Conservation (phyloP, 2,888 invertebrate species). For the Ctena decussata region DNA sequence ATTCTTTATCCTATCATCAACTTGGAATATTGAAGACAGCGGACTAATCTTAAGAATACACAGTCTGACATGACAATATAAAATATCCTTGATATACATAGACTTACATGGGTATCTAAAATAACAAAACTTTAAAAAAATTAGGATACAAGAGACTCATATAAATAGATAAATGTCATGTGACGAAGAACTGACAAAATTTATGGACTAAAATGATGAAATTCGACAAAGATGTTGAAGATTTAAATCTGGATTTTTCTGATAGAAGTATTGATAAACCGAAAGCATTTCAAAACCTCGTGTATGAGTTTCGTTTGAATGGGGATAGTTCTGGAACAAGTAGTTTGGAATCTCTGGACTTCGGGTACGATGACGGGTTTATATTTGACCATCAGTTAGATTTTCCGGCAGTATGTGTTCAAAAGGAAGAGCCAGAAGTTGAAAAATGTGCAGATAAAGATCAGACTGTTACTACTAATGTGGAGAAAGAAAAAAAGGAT, state of each 20-base stretch:
- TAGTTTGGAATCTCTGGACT: constrained; percentile 19
- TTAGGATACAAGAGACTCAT: too few species aligned
- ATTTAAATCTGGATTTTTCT: constrained; percentile 68
- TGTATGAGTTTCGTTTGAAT: constrained; percentile 41
- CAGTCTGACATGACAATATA: too few species aligned
- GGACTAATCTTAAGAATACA: too few species aligned
- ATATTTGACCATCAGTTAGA: constrained; percentile 62
- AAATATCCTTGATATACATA: too few species aligned
- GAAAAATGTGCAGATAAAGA: background rate
- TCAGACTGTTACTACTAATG: background rate
- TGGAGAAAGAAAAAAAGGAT: background rate
- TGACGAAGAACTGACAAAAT: too few species aligned
- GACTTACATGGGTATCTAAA: too few species aligned
- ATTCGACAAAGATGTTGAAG: constrained; percentile 38
- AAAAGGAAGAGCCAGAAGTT: background rate
- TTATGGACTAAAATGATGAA: constrained; percentile 22
- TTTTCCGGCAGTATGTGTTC: constrained; percentile 19
- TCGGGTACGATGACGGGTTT: constrained; percentile 59
- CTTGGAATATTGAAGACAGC: too few species aligned
- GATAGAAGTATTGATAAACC: constrained; percentile 55
- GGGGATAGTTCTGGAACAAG: constrained; percentile 17
- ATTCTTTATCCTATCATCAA: too few species aligned
- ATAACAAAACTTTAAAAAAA: too few species aligned
- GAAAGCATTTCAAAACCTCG: constrained; percentile 13
- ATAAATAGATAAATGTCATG: too few species aligned